Evolutionary conservation across 2,888 invertebrate genomes (phyloP).

Genomic region (Icerya purchasi): DNA sequence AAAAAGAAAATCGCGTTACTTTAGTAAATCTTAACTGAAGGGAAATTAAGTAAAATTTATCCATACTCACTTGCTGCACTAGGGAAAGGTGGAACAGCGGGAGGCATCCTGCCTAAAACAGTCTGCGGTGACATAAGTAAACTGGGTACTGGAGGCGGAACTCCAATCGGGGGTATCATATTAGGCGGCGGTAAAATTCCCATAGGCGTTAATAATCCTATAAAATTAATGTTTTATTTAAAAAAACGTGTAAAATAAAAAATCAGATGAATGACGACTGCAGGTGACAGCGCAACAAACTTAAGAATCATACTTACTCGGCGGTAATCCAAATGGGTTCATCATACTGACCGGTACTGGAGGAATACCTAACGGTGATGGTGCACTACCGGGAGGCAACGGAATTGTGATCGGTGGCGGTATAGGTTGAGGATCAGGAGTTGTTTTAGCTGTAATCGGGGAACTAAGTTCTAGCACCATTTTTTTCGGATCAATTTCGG

Average conservation of each 20-base stretch:
- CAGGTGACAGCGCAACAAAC: neutral
- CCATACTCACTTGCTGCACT: too few species aligned
- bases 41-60: too few species aligned
- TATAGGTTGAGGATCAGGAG: neutral
- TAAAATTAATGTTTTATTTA: neutral
- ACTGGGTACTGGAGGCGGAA: slow-evolving; percentile 31
- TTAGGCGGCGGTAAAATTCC: slow-evolving; percentile 5
- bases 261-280: neutral
- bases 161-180: slow-evolving; percentile 27
- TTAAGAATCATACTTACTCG: slow-evolving; percentile 3
- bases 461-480: slow-evolving; percentile 9
- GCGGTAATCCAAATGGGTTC: slow-evolving; percentile 10
- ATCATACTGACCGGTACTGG: slow-evolving; percentile 4
- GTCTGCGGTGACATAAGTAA: slow-evolving; percentile 25
- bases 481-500: slow-evolving; percentile 7
- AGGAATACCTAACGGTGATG: neutral
- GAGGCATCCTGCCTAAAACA: slow-evolving; percentile 20
- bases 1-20: too few species aligned
- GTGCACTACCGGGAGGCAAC: slow-evolving; percentile 8
- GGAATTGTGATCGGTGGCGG: slow-evolving; percentile 7
- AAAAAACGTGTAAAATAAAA: neutral
- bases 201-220: slow-evolving; percentile 9
- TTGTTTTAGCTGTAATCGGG: neutral
- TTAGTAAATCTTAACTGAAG: too few species aligned
- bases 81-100: neutral